These are phyloP conservation scores for Sphyrna mokarran DNA, from an alignment of 2,113 vertebrate species.

Conservation along the genomic window DNA sequence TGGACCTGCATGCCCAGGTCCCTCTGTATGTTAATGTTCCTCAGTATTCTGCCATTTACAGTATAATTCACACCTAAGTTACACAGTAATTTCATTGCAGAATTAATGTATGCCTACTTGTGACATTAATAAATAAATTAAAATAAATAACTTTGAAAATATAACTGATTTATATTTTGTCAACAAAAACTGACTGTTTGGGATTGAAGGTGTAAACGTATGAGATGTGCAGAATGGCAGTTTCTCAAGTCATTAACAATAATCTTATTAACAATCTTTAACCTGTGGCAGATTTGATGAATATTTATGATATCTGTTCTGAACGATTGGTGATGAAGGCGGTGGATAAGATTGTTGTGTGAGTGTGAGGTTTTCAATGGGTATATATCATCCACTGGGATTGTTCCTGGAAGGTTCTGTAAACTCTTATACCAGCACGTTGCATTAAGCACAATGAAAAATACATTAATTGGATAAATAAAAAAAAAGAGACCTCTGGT, in stretches of 20 bases:
- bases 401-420: neutral
- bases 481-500: neutral
- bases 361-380: neutral
- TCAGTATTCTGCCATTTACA: too few species aligned
- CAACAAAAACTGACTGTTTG: neutral
- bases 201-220: neutral
- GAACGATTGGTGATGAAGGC: neutral
- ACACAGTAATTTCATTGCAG: too few species aligned
- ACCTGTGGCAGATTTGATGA: neutral
- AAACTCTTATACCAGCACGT: neutral
- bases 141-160: too few species aligned
- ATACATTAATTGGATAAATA: neutral
- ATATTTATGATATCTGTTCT: constrained; percentile 18
- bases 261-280: constrained; percentile 12
- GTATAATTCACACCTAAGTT: too few species aligned
- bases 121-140: too few species aligned
- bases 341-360: neutral
- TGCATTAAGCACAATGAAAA: neutral
- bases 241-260: constrained; percentile 25
- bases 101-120: too few species aligned
- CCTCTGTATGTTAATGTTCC: too few species aligned
- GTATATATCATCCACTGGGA: neutral
- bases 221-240: neutral
- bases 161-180: neutral
- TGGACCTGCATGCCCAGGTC: too few species aligned